These are phyloP conservation scores for Selenia dentaria DNA, from an alignment of 2,888 invertebrate genomes.

Conservation along the genomic window DNA sequence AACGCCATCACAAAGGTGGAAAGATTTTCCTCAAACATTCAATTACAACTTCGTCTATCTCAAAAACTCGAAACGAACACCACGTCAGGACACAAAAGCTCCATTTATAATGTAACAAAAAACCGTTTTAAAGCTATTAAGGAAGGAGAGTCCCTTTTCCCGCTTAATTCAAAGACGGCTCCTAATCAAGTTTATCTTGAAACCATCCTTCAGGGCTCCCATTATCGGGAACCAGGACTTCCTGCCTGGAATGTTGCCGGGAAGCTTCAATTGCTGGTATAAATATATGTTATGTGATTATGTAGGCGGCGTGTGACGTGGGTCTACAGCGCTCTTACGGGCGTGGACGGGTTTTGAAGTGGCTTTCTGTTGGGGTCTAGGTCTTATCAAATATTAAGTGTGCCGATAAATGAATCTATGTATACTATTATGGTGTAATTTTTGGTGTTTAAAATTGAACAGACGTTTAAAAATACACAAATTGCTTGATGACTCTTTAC, in stretches of 20 bases:
- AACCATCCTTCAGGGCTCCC: conserved; percentile 41
- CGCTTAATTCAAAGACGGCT: conserved; percentile 41
- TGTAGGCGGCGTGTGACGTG: conserved; percentile 14
- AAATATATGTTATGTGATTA: conserved; percentile 27
- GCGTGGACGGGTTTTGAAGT: neutral
- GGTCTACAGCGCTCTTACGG: conserved; percentile 22
- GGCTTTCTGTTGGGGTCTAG: conserved; percentile 4
- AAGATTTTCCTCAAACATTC: conserved; percentile 24
- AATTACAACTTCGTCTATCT: conserved; percentile 29
- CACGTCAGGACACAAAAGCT: conserved; percentile 25
- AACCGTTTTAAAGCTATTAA: conserved; percentile 42
- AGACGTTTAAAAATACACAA: too few relatives aligned
- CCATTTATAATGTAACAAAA: conserved; percentile 38
- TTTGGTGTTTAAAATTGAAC: too few relatives aligned
- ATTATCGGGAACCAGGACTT: conserved; percentile 46
- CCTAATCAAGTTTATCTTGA: conserved; percentile 55
- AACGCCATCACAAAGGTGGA: conserved; percentile 13
- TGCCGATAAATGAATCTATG: neutral
- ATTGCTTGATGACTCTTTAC: too few relatives aligned
- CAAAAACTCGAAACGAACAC: conserved; percentile 14
- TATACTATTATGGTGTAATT: too few relatives aligned
- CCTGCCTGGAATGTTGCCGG: conserved; percentile 36
- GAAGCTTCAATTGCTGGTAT: conserved; percentile 40
- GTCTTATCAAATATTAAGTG: neutral
- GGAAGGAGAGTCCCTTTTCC: conserved; percentile 37